Evolutionary conservation across 2,113 vertebrate genomes (phyloP).

Genomic region (Datnioides undecimradiatus): DNA sequence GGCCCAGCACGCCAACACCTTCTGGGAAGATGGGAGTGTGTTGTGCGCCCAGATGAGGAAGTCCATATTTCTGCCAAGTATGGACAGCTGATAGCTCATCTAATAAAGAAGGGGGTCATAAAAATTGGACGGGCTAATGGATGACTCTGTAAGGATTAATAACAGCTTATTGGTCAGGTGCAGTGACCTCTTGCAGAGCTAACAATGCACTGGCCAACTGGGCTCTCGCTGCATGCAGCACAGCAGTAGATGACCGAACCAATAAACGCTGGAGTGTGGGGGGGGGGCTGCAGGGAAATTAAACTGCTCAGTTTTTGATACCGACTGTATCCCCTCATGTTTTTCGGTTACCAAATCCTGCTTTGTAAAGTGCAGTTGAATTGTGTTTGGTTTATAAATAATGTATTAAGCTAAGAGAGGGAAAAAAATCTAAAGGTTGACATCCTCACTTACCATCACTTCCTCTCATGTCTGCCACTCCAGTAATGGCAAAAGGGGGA

Average conservation of each 20-base stretch:
- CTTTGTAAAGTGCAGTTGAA: slow-evolving; percentile 32
- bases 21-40: slow-evolving; percentile 57
- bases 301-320: slow-evolving; percentile 1
- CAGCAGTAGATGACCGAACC: slow-evolving; percentile 26
- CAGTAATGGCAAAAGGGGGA: slow-evolving; percentile 55
- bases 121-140: slow-evolving; percentile 79
- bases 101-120: slow-evolving; percentile 78
- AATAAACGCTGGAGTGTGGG: slow-evolving; percentile 6
- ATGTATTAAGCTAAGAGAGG: slow-evolving; percentile 51
- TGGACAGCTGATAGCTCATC: slow-evolving; percentile 76
- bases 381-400: slow-evolving; percentile 58
- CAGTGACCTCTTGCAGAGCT: slow-evolving; percentile 64
- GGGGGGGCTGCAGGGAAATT: background rate
- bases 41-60: slow-evolving; percentile 44
- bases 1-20: slow-evolving; percentile 43
- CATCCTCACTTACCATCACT: slow-evolving; percentile 71
- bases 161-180: slow-evolving; percentile 75
- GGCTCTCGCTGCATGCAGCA: slow-evolving; percentile 25
- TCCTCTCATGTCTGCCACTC: slow-evolving; percentile 66
- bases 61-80: slow-evolving; percentile 77
- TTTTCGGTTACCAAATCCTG: slow-evolving; percentile 10
- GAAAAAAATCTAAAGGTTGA: slow-evolving; percentile 53
- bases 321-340: background rate
- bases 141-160: slow-evolving; percentile 75
- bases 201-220: slow-evolving; percentile 55